These are phyloP conservation scores for Littorina saxatilis DNA, from an alignment of 1,140 invertebrate genomes.

Conservation along the genomic window DNA sequence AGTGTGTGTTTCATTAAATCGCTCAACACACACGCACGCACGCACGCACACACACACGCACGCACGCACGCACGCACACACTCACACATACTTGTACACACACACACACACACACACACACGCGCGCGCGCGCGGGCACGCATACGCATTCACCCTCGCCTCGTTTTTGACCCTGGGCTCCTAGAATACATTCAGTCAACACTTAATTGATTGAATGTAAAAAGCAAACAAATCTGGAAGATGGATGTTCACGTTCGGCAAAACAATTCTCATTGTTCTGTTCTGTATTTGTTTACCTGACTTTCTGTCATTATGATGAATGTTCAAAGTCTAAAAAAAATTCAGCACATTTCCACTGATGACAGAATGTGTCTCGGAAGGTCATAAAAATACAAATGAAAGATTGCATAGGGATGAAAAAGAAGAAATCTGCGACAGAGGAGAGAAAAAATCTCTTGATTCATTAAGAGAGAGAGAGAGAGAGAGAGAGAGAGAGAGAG, in stretches of 20 bases:
- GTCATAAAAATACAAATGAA: background rate
- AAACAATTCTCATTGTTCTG: no score
- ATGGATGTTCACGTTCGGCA: no score
- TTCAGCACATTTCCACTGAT: no score
- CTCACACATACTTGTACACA: slow-evolving; percentile 12
- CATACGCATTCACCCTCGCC: background rate
- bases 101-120: background rate
- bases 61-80: slow-evolving; percentile 14
- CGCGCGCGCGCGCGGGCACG: background rate
- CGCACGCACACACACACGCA: slow-evolving; percentile 16
- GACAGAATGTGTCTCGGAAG: no score
- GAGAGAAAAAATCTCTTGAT: background rate
- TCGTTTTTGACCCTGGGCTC: no score
- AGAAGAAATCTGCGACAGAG: background rate
- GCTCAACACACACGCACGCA: background rate
- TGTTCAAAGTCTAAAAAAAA: no score
- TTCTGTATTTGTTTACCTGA: no score
- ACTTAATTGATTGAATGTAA: no score
- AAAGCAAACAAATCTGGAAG: no score
- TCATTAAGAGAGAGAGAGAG: background rate
- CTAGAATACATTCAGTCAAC: no score
- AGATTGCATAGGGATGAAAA: background rate
- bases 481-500: background rate
- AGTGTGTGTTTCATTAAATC: no score
- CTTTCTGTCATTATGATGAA: no score